Percentiles rank a stretch among this genome's conserved stretches.
phyloP scores from a whole-genome alignment of 2,797 vertebrate genomes.

The Coilia nasus region DNA sequence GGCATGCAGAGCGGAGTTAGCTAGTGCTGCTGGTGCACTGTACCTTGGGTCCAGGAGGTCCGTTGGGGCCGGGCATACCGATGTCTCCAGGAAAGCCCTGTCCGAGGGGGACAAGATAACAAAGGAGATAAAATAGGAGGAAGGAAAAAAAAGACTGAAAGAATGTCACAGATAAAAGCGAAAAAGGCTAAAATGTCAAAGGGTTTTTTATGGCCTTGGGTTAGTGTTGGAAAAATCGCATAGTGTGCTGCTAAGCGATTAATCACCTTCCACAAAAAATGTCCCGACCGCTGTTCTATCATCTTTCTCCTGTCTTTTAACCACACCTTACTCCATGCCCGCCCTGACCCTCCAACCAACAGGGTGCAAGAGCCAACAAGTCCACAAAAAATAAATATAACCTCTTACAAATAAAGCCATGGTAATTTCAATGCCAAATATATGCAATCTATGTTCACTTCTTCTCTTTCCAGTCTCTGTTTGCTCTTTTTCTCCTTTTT shows the following conservation, averaged over 20 bases:
- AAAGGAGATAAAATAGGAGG: background rate
- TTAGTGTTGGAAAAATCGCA: background rate
- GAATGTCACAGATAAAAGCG: background rate
- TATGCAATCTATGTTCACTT: background rate
- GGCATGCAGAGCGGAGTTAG: background rate
- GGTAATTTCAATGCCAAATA: background rate
- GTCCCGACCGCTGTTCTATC: background rate
- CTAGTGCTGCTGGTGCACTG: background rate
- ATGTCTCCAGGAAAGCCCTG: slow-evolving; percentile 99
- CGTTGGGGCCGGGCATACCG: slow-evolving; percentile 91
- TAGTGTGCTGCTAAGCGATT: background rate
- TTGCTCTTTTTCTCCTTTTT: background rate
- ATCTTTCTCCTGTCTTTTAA: slow-evolving; percentile 2
- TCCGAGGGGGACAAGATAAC: slow-evolving; percentile 50
- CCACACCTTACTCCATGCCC: background rate
- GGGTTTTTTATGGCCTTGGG: background rate
- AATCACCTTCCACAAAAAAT: background rate
- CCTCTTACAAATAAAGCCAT: background rate
- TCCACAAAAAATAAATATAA: background rate
- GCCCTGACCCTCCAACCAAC: background rate
- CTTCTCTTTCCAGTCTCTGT: background rate
- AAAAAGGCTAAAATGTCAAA: background rate
- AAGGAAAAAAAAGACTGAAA: slow-evolving; percentile 16
- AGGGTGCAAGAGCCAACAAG: background rate
- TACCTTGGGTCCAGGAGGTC: slow-evolving; percentile 94